phyloP scores from a whole-genome alignment of 1,140 invertebrate genomes.

The Pinna nobilis region DNA sequence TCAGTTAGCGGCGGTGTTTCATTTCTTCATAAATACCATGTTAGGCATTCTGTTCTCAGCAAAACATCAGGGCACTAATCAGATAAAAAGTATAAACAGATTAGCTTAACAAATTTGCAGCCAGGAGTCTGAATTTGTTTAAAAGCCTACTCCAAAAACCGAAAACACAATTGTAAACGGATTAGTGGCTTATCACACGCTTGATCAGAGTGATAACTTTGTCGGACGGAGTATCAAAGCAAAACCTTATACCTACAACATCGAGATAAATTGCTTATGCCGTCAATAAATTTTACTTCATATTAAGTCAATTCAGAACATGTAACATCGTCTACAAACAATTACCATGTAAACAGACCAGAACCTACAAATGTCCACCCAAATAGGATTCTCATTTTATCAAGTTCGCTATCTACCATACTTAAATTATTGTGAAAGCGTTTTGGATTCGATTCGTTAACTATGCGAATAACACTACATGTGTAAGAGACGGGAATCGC shows the following conservation, averaged over 20 bases:
- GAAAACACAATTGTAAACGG: constrained; percentile 7
- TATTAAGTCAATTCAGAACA: constrained; percentile 20
- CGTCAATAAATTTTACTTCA: constrained; percentile 21
- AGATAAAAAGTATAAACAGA: constrained; percentile 26
- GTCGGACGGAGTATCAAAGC: constrained; percentile 10
- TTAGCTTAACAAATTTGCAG: constrained; percentile 31
- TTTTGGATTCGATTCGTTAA: constrained; percentile 16
- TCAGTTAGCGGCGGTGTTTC: too few species aligned
- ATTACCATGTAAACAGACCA: constrained; percentile 11
- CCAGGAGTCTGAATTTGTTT: constrained; percentile 23
- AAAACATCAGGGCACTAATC: too few species aligned
- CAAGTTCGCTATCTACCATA: not conserved
- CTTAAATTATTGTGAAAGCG: constrained; percentile 22
- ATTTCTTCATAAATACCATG: too few species aligned
- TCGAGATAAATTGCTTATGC: constrained; percentile 11
- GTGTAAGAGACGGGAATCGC: not conserved
- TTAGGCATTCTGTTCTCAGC: too few species aligned
- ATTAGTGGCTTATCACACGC: constrained; percentile 7
- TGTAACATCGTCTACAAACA: constrained; percentile 19
- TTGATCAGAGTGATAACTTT: constrained; percentile 7
- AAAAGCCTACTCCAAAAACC: not conserved
- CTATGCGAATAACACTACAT: constrained; percentile 13
- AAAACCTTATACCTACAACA: not conserved
- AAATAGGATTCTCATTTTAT: constrained; percentile 21
- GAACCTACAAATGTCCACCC: constrained; percentile 18